Evolutionary conservation across 2,888 invertebrate species (phyloP), one percentile per base, ranked within the genome.

Genomic region (Eutolmus rufibarbis): DNA sequence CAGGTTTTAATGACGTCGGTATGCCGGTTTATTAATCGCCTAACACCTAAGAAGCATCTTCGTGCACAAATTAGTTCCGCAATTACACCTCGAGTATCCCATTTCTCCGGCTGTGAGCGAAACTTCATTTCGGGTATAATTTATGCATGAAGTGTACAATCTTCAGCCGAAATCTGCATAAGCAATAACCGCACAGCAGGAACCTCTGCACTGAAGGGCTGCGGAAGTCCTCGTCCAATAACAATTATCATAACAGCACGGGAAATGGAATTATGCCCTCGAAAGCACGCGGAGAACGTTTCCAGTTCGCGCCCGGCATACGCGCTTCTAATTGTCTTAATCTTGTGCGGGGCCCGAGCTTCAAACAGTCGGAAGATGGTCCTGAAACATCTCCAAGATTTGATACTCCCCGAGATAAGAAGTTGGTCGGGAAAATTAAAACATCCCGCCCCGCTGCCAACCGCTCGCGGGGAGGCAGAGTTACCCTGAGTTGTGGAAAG

Each of bases 101-200:
- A 84, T 40, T 84, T 37, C 31, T 23, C 34, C 82, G 37, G 37
- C 43, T 57, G 40, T 12, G 23, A 37, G 12, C 86, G 31, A 43
- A 86, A 74, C 46, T 46, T 46, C 74, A 86, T 74, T 85, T 74
- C 43, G 28, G 12, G n/a, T 40, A 37, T 87, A 89, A 89, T 89
- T 89, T 89, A 89, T 89, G 88, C 89, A 89, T 88, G 88, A 89
- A 87, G 89, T 88, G 88, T 88, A 88, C 88, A 89, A 89, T 88
- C 89, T 89, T 87, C 76, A 40, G n/a, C 37, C 8, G 34, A 23
- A 77, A 86, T 86, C 86, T 86, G 77, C 77, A 77, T 77, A 77
- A 84, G 84, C 74, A 84, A 84, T 84, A 84, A 66, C 66, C 66
- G 40, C 37, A 37, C 66, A 12, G 37, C 84, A 84, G 57, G 84